Percentiles rank a stretch among this genome's conserved stretches.
Conservation (phyloP, 2,888 invertebrate species). For the Cremastinae sp. region DNA sequence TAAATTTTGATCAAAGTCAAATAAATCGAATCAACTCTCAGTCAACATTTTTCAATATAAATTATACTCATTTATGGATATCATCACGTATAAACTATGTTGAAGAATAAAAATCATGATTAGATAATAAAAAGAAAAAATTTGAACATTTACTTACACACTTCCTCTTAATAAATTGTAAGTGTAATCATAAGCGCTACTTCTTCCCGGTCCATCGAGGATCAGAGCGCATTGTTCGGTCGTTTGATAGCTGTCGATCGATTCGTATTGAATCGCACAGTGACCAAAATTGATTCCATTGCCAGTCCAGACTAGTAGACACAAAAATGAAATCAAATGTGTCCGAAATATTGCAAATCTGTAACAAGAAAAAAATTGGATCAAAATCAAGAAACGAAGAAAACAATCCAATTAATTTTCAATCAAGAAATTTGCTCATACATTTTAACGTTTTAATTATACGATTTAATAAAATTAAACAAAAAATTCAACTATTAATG, state of each 20-base stretch:
- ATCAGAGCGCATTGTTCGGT: constrained; percentile 89
- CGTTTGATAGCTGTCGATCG: constrained; percentile 69
- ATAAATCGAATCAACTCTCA: no score
- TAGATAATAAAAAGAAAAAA: no score
- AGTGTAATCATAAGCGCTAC: constrained; percentile 91
- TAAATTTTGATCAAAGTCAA: no score
- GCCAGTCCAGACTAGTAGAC: constrained; percentile 59
- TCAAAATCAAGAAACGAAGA: no score
- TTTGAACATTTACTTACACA: constrained; percentile 84
- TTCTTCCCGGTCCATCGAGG: constrained; percentile 88
- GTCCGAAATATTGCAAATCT: constrained; percentile 68
- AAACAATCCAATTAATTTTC: constrained; percentile 13
- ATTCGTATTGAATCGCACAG: constrained; percentile 72
- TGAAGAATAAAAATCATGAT: no score
- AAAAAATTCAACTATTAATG: no score
- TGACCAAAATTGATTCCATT: constrained; percentile 49
- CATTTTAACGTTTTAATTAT: no score
- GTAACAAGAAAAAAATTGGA: constrained; percentile 63
- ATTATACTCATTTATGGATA: no score
- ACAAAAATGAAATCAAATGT: constrained; percentile 64
- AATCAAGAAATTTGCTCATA: constrained; percentile 25
- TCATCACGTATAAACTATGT: no score
- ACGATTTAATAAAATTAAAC: no score
- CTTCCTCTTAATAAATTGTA: constrained; percentile 90
- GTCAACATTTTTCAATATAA: no score